These are phyloP conservation scores for Pangasius krempfi DNA, from an alignment of 2,797 vertebrate species.

Conservation along the genomic window DNA sequence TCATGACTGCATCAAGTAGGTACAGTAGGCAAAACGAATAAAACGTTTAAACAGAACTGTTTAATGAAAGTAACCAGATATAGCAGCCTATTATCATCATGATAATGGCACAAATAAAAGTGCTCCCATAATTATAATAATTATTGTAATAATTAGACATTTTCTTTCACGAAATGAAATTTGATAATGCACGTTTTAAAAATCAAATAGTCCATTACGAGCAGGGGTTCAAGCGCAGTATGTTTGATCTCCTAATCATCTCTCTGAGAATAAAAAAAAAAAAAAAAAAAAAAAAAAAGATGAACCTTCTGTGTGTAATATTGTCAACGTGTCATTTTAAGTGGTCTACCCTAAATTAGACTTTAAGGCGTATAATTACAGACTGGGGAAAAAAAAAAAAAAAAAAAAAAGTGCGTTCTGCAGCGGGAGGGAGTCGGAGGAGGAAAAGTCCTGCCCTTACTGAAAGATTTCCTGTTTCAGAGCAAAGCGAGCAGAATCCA, in stretches of 20 bases:
- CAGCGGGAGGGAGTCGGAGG: slow-evolving; percentile 49
- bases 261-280: neutral
- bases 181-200: neutral
- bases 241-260: neutral
- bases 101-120: neutral
- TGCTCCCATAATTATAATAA: neutral
- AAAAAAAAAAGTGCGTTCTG: neutral
- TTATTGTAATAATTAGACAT: neutral
- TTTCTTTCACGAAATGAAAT: neutral
- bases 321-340: slow-evolving; percentile 52
- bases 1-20: neutral
- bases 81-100: neutral
- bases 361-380: slow-evolving; percentile 51
- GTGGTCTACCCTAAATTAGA: slow-evolving; percentile 44
- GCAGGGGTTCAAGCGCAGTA: neutral
- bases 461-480: slow-evolving; percentile 60
- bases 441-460: slow-evolving; percentile 61
- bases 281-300: neutral
- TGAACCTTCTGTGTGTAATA: slow-evolving; percentile 4
- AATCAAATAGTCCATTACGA: neutral
- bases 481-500: slow-evolving; percentile 41
- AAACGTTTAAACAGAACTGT: neutral
- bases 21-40: neutral
- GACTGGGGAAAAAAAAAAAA: slow-evolving; percentile 19
- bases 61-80: neutral